A percentile compares a stretch with the other conserved stretches of the same genome.
These are phyloP conservation scores for Dascyllus trimaculatus DNA, from an alignment of 2,113 vertebrate species.

Conservation along the genomic window DNA sequence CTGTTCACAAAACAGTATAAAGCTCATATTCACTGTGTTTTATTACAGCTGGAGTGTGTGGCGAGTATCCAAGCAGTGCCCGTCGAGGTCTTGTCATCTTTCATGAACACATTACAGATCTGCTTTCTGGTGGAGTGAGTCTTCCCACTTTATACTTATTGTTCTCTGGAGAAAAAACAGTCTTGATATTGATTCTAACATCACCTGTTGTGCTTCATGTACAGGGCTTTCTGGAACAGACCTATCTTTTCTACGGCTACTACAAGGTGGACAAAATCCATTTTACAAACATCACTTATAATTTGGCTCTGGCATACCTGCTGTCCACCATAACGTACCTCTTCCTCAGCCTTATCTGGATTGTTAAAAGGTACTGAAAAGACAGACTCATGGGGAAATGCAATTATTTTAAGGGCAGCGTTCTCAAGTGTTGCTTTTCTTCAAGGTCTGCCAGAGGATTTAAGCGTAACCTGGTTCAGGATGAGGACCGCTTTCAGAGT, in stretches of 20 bases:
- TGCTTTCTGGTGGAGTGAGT: constrained; percentile 93
- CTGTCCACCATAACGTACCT: constrained; percentile 90
- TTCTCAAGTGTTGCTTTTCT: constrained; percentile 5
- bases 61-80: constrained; percentile 78
- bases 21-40: constrained; percentile 31
- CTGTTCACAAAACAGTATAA: neutral
- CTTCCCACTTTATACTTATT: neutral
- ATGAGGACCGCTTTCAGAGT: constrained; percentile 93
- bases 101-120: constrained; percentile 90
- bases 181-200: neutral
- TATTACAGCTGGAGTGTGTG: constrained; percentile 85
- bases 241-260: constrained; percentile 96
- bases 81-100: constrained; percentile 88
- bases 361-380: constrained; percentile 90
- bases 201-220: constrained; percentile 39
- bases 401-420: neutral
- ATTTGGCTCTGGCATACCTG: constrained; percentile 92
- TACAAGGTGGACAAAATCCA: constrained; percentile 86
- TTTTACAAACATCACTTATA: constrained; percentile 84
- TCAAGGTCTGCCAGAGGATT: constrained; percentile 91
- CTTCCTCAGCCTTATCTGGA: constrained; percentile 92
- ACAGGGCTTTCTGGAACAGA: constrained; percentile 95
- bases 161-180: neutral
- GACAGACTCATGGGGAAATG: neutral
- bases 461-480: constrained; percentile 89